Conservation (phyloP, 2,797 vertebrate species). For the Parotocinclus haroldoi region DNA sequence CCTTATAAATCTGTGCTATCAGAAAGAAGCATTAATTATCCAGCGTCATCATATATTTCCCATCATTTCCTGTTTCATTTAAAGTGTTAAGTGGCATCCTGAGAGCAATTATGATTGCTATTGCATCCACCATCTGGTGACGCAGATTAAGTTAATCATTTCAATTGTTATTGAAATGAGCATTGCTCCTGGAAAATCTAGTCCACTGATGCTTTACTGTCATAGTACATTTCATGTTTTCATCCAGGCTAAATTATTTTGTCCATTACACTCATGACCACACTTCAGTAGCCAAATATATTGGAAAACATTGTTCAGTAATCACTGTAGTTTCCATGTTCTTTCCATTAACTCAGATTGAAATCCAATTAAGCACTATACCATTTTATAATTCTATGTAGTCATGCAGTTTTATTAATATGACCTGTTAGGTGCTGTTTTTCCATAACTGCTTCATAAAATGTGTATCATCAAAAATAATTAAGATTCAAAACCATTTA, state of each 20-base stretch:
- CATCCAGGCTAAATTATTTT: constrained; percentile 21
- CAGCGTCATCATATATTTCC: constrained; percentile 9
- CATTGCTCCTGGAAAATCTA: constrained; percentile 21
- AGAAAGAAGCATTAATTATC: constrained; percentile 24
- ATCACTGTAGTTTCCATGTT: constrained; percentile 9
- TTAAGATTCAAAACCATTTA: too few species aligned
- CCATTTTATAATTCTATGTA: too few species aligned
- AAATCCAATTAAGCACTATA: too few species aligned
- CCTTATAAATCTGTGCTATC: neutral
- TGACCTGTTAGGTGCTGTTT: too few species aligned
- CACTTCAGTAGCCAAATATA: constrained; percentile 24
- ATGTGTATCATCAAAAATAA: too few species aligned
- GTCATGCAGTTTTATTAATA: too few species aligned
- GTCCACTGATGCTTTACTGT: constrained; percentile 11
- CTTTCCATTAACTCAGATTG: constrained; percentile 11
- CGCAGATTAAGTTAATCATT: constrained; percentile 43
- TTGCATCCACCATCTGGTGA: constrained; percentile 45
- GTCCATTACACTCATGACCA: constrained; percentile 30
- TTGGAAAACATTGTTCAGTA: constrained; percentile 15
- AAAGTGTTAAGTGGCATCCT: constrained; percentile 40
- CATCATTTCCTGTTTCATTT: constrained; percentile 33
- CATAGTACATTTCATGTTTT: constrained; percentile 24
- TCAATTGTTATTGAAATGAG: constrained; percentile 44
- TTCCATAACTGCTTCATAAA: too few species aligned
- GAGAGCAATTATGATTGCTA: constrained; percentile 40